phyloP scores from a whole-genome alignment of 2,797 vertebrate genomes.

The Spea hammondii region DNA sequence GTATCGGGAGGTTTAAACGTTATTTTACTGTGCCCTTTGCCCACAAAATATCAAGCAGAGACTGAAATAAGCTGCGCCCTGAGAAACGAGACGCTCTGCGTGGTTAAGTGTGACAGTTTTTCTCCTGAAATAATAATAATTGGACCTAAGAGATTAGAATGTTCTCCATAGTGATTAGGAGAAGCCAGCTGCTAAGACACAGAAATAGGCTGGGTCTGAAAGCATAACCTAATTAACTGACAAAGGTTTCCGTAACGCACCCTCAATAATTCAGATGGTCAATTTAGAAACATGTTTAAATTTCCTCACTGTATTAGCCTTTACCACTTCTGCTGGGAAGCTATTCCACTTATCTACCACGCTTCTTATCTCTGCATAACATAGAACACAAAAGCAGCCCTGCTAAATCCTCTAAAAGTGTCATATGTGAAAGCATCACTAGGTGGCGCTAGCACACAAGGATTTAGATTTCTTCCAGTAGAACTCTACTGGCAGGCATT shows the following conservation, averaged over 20 bases:
- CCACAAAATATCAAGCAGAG: too few species aligned
- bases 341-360: too few species aligned
- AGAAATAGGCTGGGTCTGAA: background rate
- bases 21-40: too few species aligned
- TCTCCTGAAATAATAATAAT: conserved; percentile 14
- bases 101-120: background rate
- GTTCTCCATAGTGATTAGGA: background rate
- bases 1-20: too few species aligned
- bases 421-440: background rate
- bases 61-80: too few species aligned
- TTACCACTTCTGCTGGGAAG: too few species aligned
- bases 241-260: background rate
- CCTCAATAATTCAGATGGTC: background rate
- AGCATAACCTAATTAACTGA: background rate
- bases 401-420: background rate
- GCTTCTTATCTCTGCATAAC: too few species aligned
- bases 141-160: conserved; percentile 32
- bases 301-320: too few species aligned
- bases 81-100: background rate
- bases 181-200: background rate
- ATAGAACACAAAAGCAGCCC: background rate
- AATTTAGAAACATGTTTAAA: background rate
- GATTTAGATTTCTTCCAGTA: background rate
- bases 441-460: conserved; percentile 25
- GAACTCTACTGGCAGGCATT: background rate